Conservation (phyloP, 2,797 vertebrate genomes). For the Nothura maculosa region DNA sequence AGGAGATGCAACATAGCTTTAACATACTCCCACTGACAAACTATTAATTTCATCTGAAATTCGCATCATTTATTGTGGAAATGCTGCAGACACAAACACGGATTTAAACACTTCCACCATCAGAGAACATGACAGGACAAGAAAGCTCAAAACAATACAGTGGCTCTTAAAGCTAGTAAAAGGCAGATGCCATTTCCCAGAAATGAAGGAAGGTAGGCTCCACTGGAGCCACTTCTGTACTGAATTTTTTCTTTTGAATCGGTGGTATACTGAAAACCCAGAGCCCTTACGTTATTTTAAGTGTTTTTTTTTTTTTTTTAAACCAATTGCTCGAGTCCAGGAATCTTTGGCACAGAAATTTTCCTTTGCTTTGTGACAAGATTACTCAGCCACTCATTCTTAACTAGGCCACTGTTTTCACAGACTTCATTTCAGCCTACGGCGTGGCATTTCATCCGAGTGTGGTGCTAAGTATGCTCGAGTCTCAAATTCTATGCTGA, state of each 20-base stretch:
- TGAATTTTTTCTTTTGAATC: slow-evolving; percentile 23
- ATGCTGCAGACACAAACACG: slow-evolving; percentile 24
- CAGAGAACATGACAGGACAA: slow-evolving; percentile 51
- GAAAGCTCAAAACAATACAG: slow-evolving; percentile 46
- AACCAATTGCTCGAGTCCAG: slow-evolving; percentile 35
- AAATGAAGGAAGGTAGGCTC: slow-evolving; percentile 66
- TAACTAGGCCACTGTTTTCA: background rate
- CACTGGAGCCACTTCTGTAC: slow-evolving; percentile 53
- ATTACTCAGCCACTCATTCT: background rate
- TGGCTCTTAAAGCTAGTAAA: slow-evolving; percentile 28
- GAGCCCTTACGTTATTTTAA: background rate
- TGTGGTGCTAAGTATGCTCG: background rate
- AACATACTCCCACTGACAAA: background rate
- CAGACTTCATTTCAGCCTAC: background rate
- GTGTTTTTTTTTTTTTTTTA: background rate
- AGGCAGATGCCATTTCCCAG: slow-evolving; percentile 71
- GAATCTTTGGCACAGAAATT: slow-evolving; percentile 50
- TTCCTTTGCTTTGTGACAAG: slow-evolving; percentile 4
- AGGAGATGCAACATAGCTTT: slow-evolving; percentile 11
- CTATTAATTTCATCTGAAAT: background rate
- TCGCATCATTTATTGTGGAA: slow-evolving; percentile 38
- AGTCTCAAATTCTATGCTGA: slow-evolving; percentile 10
- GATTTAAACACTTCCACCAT: slow-evolving; percentile 27
- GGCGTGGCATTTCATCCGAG: background rate
- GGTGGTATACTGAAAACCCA: slow-evolving; percentile 31